A percentile compares a stretch with the other conserved stretches of the same genome.
Evolutionary conservation across 2,797 vertebrate genomes (phyloP).

Genomic region (Brachyalestes nurse): DNA sequence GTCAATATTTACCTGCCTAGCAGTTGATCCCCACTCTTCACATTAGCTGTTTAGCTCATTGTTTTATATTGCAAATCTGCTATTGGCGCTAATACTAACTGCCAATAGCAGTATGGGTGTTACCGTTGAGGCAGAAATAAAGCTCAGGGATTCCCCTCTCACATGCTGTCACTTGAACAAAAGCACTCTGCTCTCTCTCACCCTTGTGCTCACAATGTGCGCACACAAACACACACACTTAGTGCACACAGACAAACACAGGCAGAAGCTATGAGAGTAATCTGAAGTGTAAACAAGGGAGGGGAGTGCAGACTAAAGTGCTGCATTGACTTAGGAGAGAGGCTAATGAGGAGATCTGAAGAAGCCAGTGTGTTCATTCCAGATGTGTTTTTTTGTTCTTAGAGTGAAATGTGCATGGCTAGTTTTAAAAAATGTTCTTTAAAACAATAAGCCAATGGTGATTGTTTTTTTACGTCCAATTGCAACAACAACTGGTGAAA

Average conservation of each 20-base stretch:
- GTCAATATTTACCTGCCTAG: constrained; percentile 57
- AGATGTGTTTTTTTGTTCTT: neutral
- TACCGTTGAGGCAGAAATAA: constrained; percentile 53
- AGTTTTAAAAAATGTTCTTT: neutral
- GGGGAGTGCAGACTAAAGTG: constrained; percentile 63
- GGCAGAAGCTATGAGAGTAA: constrained; percentile 63
- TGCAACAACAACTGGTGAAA: neutral
- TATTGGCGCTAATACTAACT: neutral
- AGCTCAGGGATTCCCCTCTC: constrained; percentile 63
- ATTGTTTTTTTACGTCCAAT: neutral
- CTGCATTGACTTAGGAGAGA: constrained; percentile 45
- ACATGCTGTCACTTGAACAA: constrained; percentile 67
- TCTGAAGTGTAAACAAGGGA: constrained; percentile 76
- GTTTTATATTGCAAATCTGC: constrained; percentile 47
- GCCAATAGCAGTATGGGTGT: constrained; percentile 59
- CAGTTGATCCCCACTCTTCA: constrained; percentile 29
- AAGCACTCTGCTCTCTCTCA: constrained; percentile 52
- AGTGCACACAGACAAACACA: constrained; percentile 60
- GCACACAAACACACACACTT: constrained; percentile 59
- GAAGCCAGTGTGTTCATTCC: neutral
- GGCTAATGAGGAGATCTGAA: constrained; percentile 27
- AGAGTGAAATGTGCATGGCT: neutral
- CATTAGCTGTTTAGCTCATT: constrained; percentile 26
- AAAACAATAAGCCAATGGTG: too few species aligned
- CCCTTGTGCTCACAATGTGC: constrained; percentile 42